Evolutionary conservation across 2,888 invertebrate species (phyloP), one percentile per base, ranked within the genome.

Genomic region (Eudasyphora cyanicolor): DNA sequence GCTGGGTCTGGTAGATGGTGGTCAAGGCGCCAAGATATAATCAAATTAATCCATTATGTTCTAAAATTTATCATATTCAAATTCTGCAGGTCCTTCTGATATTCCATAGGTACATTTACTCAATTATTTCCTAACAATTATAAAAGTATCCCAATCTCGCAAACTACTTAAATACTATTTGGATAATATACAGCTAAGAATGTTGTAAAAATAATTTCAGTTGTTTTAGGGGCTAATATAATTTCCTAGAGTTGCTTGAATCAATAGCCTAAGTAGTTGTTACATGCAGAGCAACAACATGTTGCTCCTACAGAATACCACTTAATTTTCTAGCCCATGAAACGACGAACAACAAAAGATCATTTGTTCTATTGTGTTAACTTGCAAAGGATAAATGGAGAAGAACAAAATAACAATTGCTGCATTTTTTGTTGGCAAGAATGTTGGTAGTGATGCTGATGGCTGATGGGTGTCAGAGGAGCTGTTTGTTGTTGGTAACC

Each of bases 241-340:
- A 51, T 38, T 64, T 51, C 10, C 21, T 12, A 35, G 19, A 42
- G 21, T 14, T 67, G 75, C 2, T 32, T 35, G 19, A 29, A 29
- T 67, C 32, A 54, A 77, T 73, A 79, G 74, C 82, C 67, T 64
- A 45, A 75, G 38, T 51, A 29, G 67, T 64, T 19, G 45, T 54
- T 24, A 71, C 17, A 67, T 69, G 69, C 35, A 57, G 21, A 32
- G 8, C 14, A 32, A 38, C 67, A 67, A 67, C 42, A 69, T 62
- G 71, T 81, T 57, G 67, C 38, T 79, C 76, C 54, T 60, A 51
- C 57, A 69, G 81, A 78, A 73, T 81, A 79, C 78, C 81, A 81
- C 84, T 84, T 84, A 84, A 84, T 84, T 81, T 84, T 78, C 67
- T 19, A 73, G 0, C 57, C 24, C 42, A n/a, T n/a, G n/a, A 19